Evolutionary conservation across 2,888 invertebrate species (phyloP), one percentile per base, ranked within the genome.

Genomic region (Agriopis leucophaearia): DNA sequence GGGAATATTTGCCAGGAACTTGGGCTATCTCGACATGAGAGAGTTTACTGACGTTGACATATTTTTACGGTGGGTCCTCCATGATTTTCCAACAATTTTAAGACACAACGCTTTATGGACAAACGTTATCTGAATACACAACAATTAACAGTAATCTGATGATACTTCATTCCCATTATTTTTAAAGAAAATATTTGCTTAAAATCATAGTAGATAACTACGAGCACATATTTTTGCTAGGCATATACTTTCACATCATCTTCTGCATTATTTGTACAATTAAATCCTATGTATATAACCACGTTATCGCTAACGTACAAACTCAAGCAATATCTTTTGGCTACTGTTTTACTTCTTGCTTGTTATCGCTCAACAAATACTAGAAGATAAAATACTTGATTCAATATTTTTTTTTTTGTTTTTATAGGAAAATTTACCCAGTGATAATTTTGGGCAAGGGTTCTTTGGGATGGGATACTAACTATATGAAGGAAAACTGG

Each of bases 381-480:
- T 61, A 36, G 55, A 47, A 54, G 1, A 10, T 38, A 15, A 8
- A 38, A 10, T 9, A 38, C 13, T n/a, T 36, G 9, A 54, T 38
- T 38, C 38, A 54, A 54, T 54, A 38, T 54, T 54, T 38, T 4
- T n/a, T 38, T 16, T 10, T 15, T 56, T 63, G 10, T 38, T 38
- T 54, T 56, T 63, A 8, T 78, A 93, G 93, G 74, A 91, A 88
- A 85, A 85, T 93, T 70, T 92, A 90, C 71, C 93, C 92, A 36
- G 89, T 91, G 5, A 83, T 92, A 48, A 90, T 94, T 70, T 79
- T 94, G 66, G 94, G 94, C 0, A 93, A 93, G 72, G 91, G 87
- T 8, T 89, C 93, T 4, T 75, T 94, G 27, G 88, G 81, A 0
- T 92, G 92, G 92, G 84, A 93, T 69, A 72, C 87, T 44, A 73